Evolutionary conservation across 2,113 vertebrate species (phyloP), one percentile per base, ranked within the genome.

Genomic region (Verasper variegatus): DNA sequence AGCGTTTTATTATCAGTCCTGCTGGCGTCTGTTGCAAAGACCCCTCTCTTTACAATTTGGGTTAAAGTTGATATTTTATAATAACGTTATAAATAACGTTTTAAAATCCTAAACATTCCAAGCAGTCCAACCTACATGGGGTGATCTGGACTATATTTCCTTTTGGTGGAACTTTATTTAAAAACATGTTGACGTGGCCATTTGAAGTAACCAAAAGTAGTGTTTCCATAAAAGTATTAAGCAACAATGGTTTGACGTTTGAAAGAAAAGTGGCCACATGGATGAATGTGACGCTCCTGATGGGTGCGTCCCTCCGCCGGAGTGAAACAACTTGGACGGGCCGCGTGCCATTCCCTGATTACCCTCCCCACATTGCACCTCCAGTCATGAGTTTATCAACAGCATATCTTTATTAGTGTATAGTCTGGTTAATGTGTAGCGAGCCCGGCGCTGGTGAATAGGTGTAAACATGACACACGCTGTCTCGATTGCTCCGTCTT

Each of bases 341-440:
- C 85, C 76, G 62, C 78, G 70, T 88, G 47, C 18, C 85, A 86
- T 75, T 82, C 72, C 78, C 52, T 82, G 84, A 89, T 90, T 75
- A 76, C 54, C 75, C 60, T 80, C 62, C 21, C 40, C 87, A 45
- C 77, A 81, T 80, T 88, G 85, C 91, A 78, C 85, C 82, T 81
- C 58, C 58, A 91, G 88, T 88, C 91, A 54, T 20, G 88, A 87
- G 88, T 94, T 94, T 96, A 97, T 96, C 96, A 94, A 83, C 47
- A 26, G 72, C 89, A 68, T 95, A 95, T 97, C 95, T 95, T 95
- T 95, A 95, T 96, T 96, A 97, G 96, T 96, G 91, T 96, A 88
- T 92, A 86, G 94, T 93, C 92, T 93, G 92, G 96, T 99, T 98
- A 98, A 99, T 99, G 93, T 97, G 95, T 98, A 98, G 96, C 96